phyloP scores from a whole-genome alignment of 1,140 invertebrate genomes.

The Lanistes nyassanus region DNA sequence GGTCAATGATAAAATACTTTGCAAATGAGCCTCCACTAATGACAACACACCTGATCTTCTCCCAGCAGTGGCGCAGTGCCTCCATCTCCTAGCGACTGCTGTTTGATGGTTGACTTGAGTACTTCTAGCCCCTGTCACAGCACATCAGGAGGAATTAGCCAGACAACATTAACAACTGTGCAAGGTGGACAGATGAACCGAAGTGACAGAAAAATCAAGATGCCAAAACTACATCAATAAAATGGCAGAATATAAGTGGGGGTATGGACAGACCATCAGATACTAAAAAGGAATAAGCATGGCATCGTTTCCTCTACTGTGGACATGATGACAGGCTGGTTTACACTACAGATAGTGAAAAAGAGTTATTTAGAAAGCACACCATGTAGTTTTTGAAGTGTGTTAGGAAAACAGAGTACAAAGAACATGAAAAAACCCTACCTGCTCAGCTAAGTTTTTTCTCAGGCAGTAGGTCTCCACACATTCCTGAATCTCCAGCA shows the following conservation, averaged over 20 bases:
- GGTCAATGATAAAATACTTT: neutral
- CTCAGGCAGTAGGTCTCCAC: slow-evolving; percentile 93
- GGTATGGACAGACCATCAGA: neutral
- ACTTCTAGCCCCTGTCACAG: slow-evolving; percentile 76
- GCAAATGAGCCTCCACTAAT: neutral
- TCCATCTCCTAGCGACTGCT: slow-evolving; percentile 76
- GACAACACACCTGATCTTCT: slow-evolving; percentile 55
- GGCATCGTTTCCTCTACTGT: neutral
- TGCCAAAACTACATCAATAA: too few species aligned
- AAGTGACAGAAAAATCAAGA: neutral
- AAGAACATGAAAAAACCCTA: slow-evolving; percentile 66
- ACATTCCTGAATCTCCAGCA: slow-evolving; percentile 95
- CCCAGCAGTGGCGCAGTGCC: slow-evolving; percentile 44
- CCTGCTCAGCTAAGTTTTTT: slow-evolving; percentile 89
- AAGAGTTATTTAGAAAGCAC: neutral
- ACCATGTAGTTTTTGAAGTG: neutral
- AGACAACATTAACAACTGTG: neutral
- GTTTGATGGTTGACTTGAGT: slow-evolving; percentile 79
- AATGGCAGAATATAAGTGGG: too few species aligned
- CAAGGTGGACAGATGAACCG: neutral
- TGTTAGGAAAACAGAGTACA: neutral
- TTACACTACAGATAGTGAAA: too few species aligned
- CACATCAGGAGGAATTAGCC: neutral
- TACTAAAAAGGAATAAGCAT: neutral
- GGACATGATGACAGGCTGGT: too few species aligned